These are phyloP conservation scores for Hiodon alosoides DNA, from an alignment of 2,113 vertebrate genomes.

Conservation along the genomic window DNA sequence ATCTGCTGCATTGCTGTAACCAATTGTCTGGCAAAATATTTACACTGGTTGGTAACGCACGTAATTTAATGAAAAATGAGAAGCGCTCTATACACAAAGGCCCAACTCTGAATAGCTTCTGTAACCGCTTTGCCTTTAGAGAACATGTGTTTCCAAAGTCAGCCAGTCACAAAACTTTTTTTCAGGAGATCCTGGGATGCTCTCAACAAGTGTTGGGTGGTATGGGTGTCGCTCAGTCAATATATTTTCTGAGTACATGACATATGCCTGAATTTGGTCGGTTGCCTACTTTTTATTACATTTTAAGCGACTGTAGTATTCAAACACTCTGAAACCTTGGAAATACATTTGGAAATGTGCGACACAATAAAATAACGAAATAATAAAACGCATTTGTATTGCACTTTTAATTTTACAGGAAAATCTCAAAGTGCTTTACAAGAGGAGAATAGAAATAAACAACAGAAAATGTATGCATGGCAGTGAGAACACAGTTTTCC, in stretches of 20 bases:
- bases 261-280: neutral
- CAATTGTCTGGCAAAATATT: constrained; percentile 80
- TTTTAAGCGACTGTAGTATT: neutral
- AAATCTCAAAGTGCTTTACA: no score
- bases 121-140: constrained; percentile 56
- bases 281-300: neutral
- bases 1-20: constrained; percentile 53
- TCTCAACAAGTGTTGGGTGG: no score
- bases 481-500: no score
- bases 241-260: neutral
- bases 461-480: no score
- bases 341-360: no score
- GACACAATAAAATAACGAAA: no score
- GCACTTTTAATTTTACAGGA: no score
- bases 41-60: constrained; percentile 64
- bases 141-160: constrained; percentile 52
- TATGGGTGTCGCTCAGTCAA: neutral
- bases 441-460: no score
- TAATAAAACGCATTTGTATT: no score
- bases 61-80: constrained; percentile 70
- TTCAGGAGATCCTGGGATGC: neutral
- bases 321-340: neutral
- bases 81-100: constrained; percentile 56
- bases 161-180: constrained; percentile 23
- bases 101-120: constrained; percentile 58